These are phyloP conservation scores for Cossypha polioptera DNA, from an alignment of 2,797 vertebrate genomes.

Conservation along the genomic window DNA sequence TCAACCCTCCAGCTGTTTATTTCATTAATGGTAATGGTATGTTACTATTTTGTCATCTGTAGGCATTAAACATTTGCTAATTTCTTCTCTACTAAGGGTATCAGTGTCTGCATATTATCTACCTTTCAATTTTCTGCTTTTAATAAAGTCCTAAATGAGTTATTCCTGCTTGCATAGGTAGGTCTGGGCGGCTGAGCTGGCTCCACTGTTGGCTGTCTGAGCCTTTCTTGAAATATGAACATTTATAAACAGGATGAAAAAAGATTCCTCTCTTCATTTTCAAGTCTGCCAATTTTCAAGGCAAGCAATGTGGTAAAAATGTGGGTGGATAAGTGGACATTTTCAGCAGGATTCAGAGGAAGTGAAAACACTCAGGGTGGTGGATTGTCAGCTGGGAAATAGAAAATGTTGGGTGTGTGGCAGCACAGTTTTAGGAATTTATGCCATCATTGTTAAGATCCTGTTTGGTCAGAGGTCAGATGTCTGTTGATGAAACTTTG, in stretches of 20 bases:
- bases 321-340: background rate
- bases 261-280: background rate
- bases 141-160: background rate
- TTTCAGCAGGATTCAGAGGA: background rate
- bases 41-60: background rate
- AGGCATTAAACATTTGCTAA: background rate
- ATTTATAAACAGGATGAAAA: background rate
- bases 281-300: background rate
- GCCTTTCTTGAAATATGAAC: background rate
- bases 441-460: background rate
- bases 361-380: background rate
- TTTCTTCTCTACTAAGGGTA: background rate
- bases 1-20: background rate
- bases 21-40: background rate
- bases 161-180: background rate
- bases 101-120: background rate
- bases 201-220: background rate
- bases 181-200: background rate
- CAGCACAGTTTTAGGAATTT: background rate
- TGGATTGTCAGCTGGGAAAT: background rate
- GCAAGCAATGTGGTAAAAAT: background rate
- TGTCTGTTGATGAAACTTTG: background rate
- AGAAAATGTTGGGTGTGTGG: background rate
- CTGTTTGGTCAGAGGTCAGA: background rate
- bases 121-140: conserved; percentile 9